phyloP scores from a whole-genome alignment of 2,113 vertebrate genomes.

The Ophthalmolycus amberensis region DNA sequence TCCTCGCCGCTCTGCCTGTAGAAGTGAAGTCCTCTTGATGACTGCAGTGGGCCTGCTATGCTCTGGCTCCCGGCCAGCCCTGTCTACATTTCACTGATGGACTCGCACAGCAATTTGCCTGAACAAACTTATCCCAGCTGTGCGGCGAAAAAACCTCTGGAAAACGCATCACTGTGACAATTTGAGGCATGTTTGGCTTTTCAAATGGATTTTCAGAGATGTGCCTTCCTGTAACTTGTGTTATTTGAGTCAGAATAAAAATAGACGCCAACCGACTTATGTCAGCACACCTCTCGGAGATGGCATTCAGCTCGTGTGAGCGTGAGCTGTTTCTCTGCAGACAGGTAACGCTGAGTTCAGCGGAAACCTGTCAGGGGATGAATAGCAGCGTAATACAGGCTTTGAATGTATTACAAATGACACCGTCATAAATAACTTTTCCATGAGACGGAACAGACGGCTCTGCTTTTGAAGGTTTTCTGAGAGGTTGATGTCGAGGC shows the following conservation, averaged over 20 bases:
- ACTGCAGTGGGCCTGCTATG: conserved; percentile 58
- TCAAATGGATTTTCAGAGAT: conserved; percentile 55
- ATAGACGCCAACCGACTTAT: conserved; percentile 47
- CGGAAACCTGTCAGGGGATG: conserved; percentile 59
- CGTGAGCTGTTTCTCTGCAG: conserved; percentile 27
- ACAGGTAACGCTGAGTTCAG: conserved; percentile 24
- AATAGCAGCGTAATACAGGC: conserved; percentile 46
- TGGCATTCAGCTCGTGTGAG: conserved; percentile 25
- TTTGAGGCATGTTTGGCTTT: conserved; percentile 67
- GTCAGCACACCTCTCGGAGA: conserved; percentile 46
- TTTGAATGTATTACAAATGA: conserved; percentile 63
- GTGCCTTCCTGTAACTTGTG: conserved; percentile 59
- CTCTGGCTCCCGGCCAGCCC: conserved; percentile 55
- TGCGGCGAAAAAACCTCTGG: conserved; percentile 50
- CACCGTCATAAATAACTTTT: conserved; percentile 35
- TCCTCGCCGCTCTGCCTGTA: conserved; percentile 49
- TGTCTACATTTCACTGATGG: conserved; percentile 70
- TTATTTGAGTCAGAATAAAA: conserved; percentile 67
- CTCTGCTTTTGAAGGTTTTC: conserved; percentile 26
- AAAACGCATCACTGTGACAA: conserved; percentile 68
- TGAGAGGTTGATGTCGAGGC: not conserved
- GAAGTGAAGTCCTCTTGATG: conserved; percentile 57
- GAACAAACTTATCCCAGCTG: conserved; percentile 75
- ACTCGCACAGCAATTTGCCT: conserved; percentile 67
- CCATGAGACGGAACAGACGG: conserved; percentile 30